These are phyloP conservation scores for Enteromius anoplus DNA, from an alignment of 2,797 vertebrate genomes.

Conservation along the genomic window DNA sequence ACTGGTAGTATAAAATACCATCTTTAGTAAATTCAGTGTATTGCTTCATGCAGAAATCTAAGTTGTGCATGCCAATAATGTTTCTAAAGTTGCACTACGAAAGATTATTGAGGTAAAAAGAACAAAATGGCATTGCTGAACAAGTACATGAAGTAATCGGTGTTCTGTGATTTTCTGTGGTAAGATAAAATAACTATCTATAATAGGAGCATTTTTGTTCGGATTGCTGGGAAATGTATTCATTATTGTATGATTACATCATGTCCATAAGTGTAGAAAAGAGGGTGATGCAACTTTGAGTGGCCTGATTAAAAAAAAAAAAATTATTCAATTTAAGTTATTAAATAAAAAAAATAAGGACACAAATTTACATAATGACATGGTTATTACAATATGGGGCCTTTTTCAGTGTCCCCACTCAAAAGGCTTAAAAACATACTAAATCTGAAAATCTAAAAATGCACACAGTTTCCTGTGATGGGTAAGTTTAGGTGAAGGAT, in stretches of 20 bases:
- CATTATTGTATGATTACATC: not conserved
- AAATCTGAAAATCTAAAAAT: no score
- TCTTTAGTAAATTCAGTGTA: not conserved
- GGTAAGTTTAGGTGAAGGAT: no score
- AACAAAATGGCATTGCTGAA: not conserved
- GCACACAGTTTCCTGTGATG: no score
- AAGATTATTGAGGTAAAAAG: not conserved
- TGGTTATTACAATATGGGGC: no score
- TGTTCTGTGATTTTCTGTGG: not conserved
- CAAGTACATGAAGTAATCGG: not conserved
- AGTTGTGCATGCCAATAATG: not conserved
- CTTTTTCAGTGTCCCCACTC: no score
- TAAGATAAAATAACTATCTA: not conserved
- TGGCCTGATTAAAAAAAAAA: not conserved
- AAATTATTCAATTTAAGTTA: not conserved
- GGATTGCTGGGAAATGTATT: not conserved
- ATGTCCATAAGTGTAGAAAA: not conserved
- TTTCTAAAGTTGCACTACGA: not conserved
- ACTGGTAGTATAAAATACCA: not conserved
- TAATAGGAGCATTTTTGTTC: not conserved
- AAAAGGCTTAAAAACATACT: no score
- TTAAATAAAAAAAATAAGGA: not conserved
- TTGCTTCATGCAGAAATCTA: not conserved
- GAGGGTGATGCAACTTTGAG: not conserved
- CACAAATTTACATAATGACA: no score